These are phyloP conservation scores for Myotis planiceps DNA, from an alignment of 2,797 vertebrate genomes.

Conservation along the genomic window DNA sequence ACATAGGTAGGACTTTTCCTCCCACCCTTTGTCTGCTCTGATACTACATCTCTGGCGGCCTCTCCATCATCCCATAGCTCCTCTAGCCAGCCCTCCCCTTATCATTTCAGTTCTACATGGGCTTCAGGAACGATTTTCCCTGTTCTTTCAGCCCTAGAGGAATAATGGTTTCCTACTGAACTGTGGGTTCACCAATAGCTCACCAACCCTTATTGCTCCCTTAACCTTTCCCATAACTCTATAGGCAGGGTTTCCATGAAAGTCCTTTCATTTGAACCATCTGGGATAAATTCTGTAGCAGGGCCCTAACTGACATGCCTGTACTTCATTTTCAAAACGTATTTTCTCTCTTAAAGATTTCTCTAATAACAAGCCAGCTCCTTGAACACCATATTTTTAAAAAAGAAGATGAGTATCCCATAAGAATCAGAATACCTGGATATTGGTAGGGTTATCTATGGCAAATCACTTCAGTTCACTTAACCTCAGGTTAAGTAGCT, in stretches of 20 bases:
- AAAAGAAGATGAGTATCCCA: background rate
- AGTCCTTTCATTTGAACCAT: background rate
- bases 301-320: background rate
- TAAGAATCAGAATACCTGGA: background rate
- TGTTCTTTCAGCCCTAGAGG: background rate
- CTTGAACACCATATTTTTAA: background rate
- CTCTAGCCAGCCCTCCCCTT: background rate
- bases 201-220: background rate
- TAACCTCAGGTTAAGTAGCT: background rate
- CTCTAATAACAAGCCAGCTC: background rate
- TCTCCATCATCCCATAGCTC: background rate
- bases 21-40: background rate
- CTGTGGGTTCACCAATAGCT: background rate
- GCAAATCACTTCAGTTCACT: background rate
- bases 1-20: background rate
- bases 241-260: background rate
- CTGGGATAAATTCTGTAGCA: background rate
- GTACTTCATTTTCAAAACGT: background rate
- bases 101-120: background rate
- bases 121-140: background rate
- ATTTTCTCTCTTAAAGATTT: conserved; percentile 5
- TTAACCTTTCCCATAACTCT: background rate
- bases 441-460: background rate
- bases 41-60: background rate
- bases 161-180: background rate